Evolutionary conservation across 2,113 vertebrate species (phyloP).

Genomic region (Crotalus viridis): DNA sequence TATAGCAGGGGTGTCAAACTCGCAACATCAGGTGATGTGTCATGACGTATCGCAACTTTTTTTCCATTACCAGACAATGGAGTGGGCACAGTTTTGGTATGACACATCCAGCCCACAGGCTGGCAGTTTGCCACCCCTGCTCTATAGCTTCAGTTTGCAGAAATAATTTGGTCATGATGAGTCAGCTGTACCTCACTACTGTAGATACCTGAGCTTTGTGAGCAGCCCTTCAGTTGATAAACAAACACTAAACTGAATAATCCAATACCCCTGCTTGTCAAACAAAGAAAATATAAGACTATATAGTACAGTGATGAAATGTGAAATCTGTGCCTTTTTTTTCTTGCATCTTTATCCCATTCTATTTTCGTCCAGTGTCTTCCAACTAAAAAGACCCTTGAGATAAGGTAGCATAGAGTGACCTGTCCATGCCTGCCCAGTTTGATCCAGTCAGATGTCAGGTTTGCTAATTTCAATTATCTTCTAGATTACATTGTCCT

Average conservation of each 20-base stretch:
- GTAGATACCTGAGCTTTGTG: neutral
- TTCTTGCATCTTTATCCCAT: neutral
- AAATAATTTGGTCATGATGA: neutral
- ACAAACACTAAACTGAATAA: neutral
- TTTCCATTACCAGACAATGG: too few species aligned
- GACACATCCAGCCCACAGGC: too few species aligned
- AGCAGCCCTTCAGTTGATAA: neutral
- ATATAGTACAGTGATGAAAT: neutral
- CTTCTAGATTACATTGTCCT: neutral
- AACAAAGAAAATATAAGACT: neutral
- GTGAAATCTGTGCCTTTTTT: neutral
- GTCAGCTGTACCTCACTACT: neutral
- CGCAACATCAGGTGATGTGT: too few species aligned
- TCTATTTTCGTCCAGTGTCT: neutral
- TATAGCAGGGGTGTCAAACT: neutral
- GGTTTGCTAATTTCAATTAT: neutral
- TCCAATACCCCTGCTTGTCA: neutral
- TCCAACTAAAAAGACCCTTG: neutral
- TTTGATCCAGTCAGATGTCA: neutral
- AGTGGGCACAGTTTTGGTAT: too few species aligned
- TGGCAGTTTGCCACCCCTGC: too few species aligned
- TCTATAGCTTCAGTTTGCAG: neutral
- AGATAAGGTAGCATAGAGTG: neutral
- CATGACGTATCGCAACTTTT: too few species aligned
- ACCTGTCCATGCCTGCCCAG: neutral